Evolutionary conservation across 2,797 vertebrate species (phyloP).

Genomic region (Gambelia wislizenii): DNA sequence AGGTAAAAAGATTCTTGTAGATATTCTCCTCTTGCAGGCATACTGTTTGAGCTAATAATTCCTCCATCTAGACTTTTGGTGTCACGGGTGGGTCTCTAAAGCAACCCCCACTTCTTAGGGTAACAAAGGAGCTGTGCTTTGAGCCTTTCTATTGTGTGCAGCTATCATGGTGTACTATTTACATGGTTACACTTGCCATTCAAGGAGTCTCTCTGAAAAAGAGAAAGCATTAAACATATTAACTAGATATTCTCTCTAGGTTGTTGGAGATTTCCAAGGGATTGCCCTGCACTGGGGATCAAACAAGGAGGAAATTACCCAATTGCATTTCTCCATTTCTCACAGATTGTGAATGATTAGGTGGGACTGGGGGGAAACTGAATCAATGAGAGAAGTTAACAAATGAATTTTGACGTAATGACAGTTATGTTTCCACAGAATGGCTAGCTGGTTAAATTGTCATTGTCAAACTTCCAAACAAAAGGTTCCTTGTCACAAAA

Average conservation of each 20-base stretch:
- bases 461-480: constrained; percentile 63
- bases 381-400: constrained; percentile 44
- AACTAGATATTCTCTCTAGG: constrained; percentile 29
- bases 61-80: too few species aligned
- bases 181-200: background rate
- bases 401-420: constrained; percentile 56
- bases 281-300: constrained; percentile 64
- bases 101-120: too few species aligned
- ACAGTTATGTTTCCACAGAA: too few species aligned
- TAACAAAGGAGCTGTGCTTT: background rate
- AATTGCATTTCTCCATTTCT: constrained; percentile 37
- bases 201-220: constrained; percentile 15
- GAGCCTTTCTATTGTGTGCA: constrained; percentile 41
- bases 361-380: constrained; percentile 31
- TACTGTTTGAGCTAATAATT: too few species aligned
- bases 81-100: too few species aligned
- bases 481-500: constrained; percentile 43
- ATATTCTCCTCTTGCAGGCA: too few species aligned
- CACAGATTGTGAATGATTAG: constrained; percentile 38
- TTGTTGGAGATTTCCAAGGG: constrained; percentile 41
- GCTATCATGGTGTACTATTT: constrained; percentile 60
- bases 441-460: constrained; percentile 56
- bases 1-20: too few species aligned
- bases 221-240: constrained; percentile 61
- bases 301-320: constrained; percentile 57